A percentile compares a stretch with the other conserved stretches of the same genome.
Conservation (phyloP, 2,888 invertebrate genomes). For the Tinea pellionella region DNA sequence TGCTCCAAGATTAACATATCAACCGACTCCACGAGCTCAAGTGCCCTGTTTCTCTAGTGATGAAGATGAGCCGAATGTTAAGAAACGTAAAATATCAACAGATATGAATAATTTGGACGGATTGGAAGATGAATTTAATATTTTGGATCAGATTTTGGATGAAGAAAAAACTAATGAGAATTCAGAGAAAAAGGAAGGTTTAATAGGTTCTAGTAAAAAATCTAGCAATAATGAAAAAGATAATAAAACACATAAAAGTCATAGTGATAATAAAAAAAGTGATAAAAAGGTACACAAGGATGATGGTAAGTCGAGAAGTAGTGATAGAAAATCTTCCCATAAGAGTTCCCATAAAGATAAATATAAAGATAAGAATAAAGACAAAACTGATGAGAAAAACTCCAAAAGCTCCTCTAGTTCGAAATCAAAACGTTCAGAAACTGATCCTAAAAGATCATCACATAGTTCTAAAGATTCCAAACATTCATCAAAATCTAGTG, state of each 20-base stretch:
- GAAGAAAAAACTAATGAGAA: slow-evolving; percentile 38
- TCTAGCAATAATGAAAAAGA: slow-evolving; percentile 22
- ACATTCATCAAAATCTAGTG: neutral
- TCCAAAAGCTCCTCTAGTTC: slow-evolving; percentile 14
- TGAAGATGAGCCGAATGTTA: slow-evolving; percentile 53
- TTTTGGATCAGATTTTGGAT: slow-evolving; percentile 60
- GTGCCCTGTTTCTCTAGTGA: slow-evolving; percentile 64
- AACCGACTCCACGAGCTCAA: slow-evolving; percentile 54
- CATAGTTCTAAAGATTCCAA: neutral
- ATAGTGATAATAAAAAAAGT: slow-evolving; percentile 18
- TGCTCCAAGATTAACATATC: slow-evolving; percentile 42
- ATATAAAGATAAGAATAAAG: slow-evolving; percentile 36
- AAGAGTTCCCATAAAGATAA: slow-evolving; percentile 44
- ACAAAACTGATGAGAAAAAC: slow-evolving; percentile 19
- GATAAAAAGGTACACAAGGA: slow-evolving; percentile 27
- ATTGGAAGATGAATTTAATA: slow-evolving; percentile 61
- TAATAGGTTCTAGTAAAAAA: slow-evolving; percentile 13
- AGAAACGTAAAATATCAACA: slow-evolving; percentile 45
- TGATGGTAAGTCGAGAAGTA: slow-evolving; percentile 28
- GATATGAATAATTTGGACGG: slow-evolving; percentile 59
- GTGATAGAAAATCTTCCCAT: slow-evolving; percentile 36
- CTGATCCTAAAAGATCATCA: slow-evolving; percentile 21
- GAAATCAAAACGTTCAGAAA: neutral
- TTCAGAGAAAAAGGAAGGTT: slow-evolving; percentile 15
- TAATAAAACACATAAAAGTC: slow-evolving; percentile 17